Evolutionary conservation across 2,797 vertebrate species (phyloP).

Genomic region (Hybognathus amarus): DNA sequence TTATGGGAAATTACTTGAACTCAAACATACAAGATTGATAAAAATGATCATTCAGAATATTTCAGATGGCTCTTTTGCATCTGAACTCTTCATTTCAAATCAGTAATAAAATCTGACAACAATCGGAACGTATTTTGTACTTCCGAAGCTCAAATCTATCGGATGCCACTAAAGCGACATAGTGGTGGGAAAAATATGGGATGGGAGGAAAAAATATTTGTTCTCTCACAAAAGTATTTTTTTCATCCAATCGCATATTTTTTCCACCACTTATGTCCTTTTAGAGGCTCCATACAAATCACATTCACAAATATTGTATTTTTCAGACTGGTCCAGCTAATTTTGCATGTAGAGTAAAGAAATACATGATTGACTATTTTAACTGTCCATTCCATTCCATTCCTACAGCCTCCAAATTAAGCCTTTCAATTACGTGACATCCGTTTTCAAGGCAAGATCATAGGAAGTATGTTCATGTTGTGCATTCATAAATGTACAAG

Average conservation of each 20-base stretch:
- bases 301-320: neutral
- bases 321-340: neutral
- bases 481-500: neutral
- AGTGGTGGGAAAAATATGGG: no score
- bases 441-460: neutral
- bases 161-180: no score
- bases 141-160: no score
- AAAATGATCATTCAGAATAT: no score
- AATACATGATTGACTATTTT: neutral
- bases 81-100: neutral
- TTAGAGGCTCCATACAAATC: neutral
- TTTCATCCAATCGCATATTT: no score
- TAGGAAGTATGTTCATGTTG: slow-evolving; percentile 3
- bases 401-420: neutral
- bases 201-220: no score
- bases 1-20: no score
- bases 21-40: no score
- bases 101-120: neutral
- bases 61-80: no score
- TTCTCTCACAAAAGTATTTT: no score
- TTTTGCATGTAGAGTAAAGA: neutral
- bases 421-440: neutral
- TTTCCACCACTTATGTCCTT: no score
- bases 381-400: neutral
- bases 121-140: neutral